A percentile compares a stretch with the other conserved stretches of the same genome.
These are phyloP conservation scores for Erannis defoliaria DNA, from an alignment of 2,888 invertebrate species.

Conservation along the genomic window DNA sequence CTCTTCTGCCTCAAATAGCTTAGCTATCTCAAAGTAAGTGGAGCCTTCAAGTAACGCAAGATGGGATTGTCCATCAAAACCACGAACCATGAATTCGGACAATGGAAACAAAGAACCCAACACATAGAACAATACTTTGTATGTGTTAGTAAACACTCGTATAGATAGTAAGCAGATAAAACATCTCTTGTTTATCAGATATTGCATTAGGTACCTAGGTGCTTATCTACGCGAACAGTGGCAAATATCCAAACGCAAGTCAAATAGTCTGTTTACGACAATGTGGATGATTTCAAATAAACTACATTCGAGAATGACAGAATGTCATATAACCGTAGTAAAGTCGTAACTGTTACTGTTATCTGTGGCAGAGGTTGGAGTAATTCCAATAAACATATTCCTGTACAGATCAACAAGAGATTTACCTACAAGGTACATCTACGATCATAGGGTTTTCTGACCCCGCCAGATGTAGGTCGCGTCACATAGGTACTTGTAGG, in stretches of 20 bases:
- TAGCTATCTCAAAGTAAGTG: slow-evolving; percentile 23
- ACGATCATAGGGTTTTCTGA: slow-evolving; percentile 10
- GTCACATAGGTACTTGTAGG: neutral
- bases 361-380: slow-evolving; percentile 2
- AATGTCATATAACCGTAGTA: neutral
- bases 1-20: slow-evolving; percentile 9
- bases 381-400: slow-evolving; percentile 8
- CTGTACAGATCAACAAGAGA: neutral
- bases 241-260: slow-evolving; percentile 8
- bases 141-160: slow-evolving; percentile 28
- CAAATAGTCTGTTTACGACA: neutral
- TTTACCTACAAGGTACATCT: neutral
- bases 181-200: slow-evolving; percentile 32
- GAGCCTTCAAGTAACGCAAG: slow-evolving; percentile 32
- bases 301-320: neutral
- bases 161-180: slow-evolving; percentile 23
- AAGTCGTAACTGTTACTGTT: neutral
- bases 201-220: slow-evolving; percentile 19
- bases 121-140: slow-evolving; percentile 24
- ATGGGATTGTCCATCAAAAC: slow-evolving; percentile 35
- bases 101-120: slow-evolving; percentile 33
- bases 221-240: slow-evolving; percentile 17
- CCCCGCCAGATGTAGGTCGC: neutral
- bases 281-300: neutral
- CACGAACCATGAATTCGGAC: slow-evolving; percentile 37